Base-by-base conservation (phyloP, 1,140 invertebrate species). In the Bombus waltoni region DNA sequence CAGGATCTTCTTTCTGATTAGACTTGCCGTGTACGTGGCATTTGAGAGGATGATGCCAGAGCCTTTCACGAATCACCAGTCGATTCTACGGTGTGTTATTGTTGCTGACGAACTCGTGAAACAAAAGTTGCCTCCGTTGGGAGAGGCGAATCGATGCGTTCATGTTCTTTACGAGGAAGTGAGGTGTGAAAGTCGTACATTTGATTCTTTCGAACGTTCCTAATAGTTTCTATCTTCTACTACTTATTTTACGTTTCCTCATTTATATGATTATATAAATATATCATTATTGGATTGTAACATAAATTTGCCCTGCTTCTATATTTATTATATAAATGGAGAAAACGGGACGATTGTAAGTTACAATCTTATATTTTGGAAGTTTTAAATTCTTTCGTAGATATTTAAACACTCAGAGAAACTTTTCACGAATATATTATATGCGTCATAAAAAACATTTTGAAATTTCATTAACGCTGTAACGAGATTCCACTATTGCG, bases 51-150 rank as follows among this genome's bases (percentile, higher is more conserved):
- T 83, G 89, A 89, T 80, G 80, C 83, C 65, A 38, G 86, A 38
- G 71, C 90, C 90, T 91, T 91, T 91, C 90, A 91, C 90, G 89
- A 89, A 91, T 90, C 74, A 68, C 70, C 77, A 82, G 74, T 79
- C 81, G 89, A 81, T 90, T 72, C 74, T 75, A 65, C 59, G 76
- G 62, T 81, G 78, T 76, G 66, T 87, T 90, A 90, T 90, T 91
- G 87, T 88, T 77, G 59, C 13, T 18, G 44, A 38, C 40, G 53
- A 70, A 40, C 53, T 47, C 40, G 65, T 13, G 75, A 71, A 70
- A 80, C 81, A 82, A 79, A 87, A 87, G 57, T 87, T 80, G 18
- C 75, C 28, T 68, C 53, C 42, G 59, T 70, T 44, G 66, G 40
- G 44, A 87, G 71, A 71, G 71, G 25, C 70, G 5, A 72, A 75